Evolutionary conservation across 2,113 vertebrate genomes (phyloP).

Genomic region (Lontra canadensis): DNA sequence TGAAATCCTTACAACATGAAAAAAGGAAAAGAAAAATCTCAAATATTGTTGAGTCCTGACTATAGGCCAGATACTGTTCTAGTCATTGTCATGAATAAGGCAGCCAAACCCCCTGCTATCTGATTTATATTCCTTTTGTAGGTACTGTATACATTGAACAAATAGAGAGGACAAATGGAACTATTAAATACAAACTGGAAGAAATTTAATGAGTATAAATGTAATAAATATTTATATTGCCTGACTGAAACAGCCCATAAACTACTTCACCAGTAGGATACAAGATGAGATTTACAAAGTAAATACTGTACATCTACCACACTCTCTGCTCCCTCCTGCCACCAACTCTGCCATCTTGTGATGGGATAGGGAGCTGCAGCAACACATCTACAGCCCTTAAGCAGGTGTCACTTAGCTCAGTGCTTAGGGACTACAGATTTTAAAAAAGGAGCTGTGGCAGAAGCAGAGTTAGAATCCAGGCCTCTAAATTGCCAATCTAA

Average conservation of each 20-base stretch:
- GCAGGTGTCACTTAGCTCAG: neutral
- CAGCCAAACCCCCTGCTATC: too few species aligned
- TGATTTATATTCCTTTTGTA: neutral
- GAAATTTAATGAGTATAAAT: neutral
- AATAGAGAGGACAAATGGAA: neutral
- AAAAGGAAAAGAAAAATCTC: neutral
- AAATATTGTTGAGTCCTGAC: neutral
- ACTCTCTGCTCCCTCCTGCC: neutral
- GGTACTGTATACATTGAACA: neutral
- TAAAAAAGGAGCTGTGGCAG: neutral
- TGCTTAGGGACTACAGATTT: neutral
- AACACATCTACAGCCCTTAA: neutral
- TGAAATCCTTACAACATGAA: neutral
- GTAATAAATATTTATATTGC: neutral
- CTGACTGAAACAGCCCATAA: neutral
- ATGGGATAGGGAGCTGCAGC: neutral
- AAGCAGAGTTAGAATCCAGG: neutral
- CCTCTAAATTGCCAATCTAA: neutral
- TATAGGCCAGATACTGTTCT: neutral
- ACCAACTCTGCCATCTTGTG: constrained; percentile 47
- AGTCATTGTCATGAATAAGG: neutral
- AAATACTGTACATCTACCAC: neutral
- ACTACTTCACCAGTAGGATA: neutral
- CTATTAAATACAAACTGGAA: neutral
- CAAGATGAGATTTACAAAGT: neutral